phyloP scores from a whole-genome alignment of 2,113 vertebrate genomes.

The Pandion haliaetus region DNA sequence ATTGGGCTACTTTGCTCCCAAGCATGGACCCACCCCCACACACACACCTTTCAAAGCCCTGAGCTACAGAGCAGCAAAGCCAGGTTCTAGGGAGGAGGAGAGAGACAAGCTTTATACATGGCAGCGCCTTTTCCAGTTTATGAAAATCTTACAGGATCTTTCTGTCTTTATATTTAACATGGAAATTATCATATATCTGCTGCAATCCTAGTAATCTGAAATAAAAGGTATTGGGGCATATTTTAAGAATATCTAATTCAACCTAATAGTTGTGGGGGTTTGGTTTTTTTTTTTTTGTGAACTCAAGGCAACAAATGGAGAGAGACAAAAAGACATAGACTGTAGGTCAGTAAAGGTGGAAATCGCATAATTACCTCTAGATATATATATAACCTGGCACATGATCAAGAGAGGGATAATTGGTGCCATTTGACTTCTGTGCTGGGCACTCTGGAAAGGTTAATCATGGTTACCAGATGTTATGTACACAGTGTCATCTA shows the following conservation, averaged over 20 bases:
- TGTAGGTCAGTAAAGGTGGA: background rate
- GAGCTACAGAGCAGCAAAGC: background rate
- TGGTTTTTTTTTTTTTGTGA: background rate
- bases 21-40: no score
- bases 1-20: background rate
- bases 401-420: background rate
- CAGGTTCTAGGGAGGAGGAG: background rate
- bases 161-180: background rate
- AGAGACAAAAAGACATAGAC: background rate
- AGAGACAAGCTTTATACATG: background rate
- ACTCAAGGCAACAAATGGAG: background rate
- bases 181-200: background rate
- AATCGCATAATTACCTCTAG: background rate
- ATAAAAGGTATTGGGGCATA: background rate
- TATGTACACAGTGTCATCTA: background rate
- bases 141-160: background rate
- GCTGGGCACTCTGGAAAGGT: background rate
- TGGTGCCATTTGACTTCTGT: background rate
- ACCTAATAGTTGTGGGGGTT: fast-evolving
- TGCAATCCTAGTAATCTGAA: background rate
- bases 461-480: background rate
- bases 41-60: background rate
- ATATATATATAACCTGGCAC: background rate
- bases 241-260: background rate
- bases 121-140: background rate